These are phyloP conservation scores for Hippocampus kuda DNA, from an alignment of 2,797 vertebrate genomes.

Conservation along the genomic window DNA sequence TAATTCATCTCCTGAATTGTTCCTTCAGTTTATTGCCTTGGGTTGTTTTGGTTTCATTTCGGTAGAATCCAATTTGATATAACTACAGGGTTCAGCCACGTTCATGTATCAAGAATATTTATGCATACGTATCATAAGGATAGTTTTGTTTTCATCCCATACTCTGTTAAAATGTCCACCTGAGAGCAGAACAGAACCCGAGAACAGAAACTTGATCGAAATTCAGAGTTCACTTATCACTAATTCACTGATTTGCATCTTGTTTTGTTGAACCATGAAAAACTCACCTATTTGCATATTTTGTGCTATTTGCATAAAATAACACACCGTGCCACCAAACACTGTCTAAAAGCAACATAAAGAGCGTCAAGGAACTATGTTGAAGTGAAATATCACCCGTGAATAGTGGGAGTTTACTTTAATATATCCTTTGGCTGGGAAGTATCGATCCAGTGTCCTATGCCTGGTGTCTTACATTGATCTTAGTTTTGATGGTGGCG, in stretches of 20 bases:
- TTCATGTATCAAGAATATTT: slow-evolving; percentile 17
- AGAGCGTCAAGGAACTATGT: too few species aligned
- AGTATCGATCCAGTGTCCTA: too few species aligned
- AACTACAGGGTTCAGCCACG: slow-evolving; percentile 25
- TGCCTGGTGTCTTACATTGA: slow-evolving; percentile 69
- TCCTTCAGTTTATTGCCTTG: slow-evolving; percentile 13
- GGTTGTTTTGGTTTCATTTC: slow-evolving; percentile 24
- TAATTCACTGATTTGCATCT: too few species aligned
- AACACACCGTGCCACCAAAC: too few species aligned
- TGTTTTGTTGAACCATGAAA: background rate
- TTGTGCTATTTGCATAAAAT: background rate
- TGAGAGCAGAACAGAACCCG: background rate
- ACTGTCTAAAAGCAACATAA: background rate
- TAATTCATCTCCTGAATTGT: slow-evolving; percentile 34
- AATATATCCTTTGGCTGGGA: too few species aligned
- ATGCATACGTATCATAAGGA: background rate
- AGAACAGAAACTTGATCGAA: background rate
- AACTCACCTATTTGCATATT: background rate
- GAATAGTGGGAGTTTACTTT: too few species aligned
- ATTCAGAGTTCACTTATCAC: background rate
- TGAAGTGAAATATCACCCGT: too few species aligned
- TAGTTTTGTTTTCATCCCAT: slow-evolving; percentile 12
- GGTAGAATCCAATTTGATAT: slow-evolving; percentile 12
- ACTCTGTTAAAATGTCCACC: background rate
- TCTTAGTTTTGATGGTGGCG: slow-evolving; percentile 77